These are phyloP conservation scores for Drosophila pectinifera DNA, from an alignment of 1,140 invertebrate species.

Conservation along the genomic window DNA sequence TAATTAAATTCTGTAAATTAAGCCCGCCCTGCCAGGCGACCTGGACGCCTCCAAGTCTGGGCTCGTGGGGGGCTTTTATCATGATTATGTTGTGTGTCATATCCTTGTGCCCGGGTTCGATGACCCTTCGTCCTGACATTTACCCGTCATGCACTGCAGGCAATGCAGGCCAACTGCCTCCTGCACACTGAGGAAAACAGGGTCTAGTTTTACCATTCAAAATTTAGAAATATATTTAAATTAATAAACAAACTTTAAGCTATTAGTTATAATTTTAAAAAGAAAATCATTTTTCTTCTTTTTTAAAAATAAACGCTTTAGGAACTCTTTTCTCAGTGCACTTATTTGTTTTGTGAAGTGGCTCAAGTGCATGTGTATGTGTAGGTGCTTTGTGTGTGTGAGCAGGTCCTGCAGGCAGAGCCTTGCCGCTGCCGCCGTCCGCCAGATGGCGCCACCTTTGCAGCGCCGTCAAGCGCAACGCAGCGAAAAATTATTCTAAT, in stretches of 20 bases:
- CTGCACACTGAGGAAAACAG: background rate
- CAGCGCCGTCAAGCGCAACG: slow-evolving; percentile 61
- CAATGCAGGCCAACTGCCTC: slow-evolving; percentile 43
- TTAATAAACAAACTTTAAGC: background rate
- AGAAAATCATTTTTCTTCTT: too few relatives aligned
- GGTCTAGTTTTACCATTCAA: background rate
- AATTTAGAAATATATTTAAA: background rate
- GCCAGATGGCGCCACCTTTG: slow-evolving; percentile 66
- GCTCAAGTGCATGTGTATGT: too few relatives aligned
- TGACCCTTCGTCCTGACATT: slow-evolving; percentile 72
- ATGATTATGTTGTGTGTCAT: slow-evolving; percentile 64
- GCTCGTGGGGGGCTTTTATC: slow-evolving; percentile 28
- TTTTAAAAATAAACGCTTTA: background rate
- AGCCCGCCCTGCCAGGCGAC: slow-evolving; percentile 27
- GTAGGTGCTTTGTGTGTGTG: slow-evolving; percentile 25
- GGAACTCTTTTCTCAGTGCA: background rate
- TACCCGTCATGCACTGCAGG: slow-evolving; percentile 43
- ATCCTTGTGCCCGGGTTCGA: slow-evolving; percentile 50
- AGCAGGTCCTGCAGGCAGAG: slow-evolving; percentile 61
- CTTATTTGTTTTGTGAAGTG: slow-evolving; percentile 49
- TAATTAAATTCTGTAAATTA: slow-evolving; percentile 78
- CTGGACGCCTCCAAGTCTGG: background rate
- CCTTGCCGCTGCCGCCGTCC: slow-evolving; percentile 34
- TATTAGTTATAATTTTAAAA: background rate
- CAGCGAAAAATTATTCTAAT: slow-evolving; percentile 81